Evolutionary conservation across 1,140 invertebrate species (phyloP).

Genomic region (Teleopsis dalmanni): DNA sequence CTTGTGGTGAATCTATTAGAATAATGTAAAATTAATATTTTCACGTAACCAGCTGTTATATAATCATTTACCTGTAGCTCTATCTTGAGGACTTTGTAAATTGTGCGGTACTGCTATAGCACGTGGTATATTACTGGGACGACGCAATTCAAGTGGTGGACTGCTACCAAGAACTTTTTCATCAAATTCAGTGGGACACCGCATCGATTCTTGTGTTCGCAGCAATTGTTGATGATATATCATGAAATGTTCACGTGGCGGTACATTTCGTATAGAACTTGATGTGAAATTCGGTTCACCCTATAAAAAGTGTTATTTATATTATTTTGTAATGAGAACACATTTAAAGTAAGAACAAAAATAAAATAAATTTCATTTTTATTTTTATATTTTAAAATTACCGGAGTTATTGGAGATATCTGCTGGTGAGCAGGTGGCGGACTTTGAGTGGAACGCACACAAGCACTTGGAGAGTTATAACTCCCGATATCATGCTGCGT

Average conservation of each 20-base stretch:
- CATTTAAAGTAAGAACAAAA: slow-evolving; percentile 2
- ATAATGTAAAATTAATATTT: too few relatives aligned
- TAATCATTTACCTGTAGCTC: slow-evolving; percentile 56
- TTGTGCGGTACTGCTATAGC: slow-evolving; percentile 48
- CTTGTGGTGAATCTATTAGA: slow-evolving; percentile 57
- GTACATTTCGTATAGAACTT: slow-evolving; percentile 31
- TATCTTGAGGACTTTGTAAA: slow-evolving; percentile 63
- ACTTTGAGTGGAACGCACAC: slow-evolving; percentile 50
- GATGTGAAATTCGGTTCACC: slow-evolving; percentile 51
- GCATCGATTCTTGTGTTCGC: slow-evolving; percentile 48
- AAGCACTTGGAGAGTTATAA: slow-evolving; percentile 21
- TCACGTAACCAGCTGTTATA: not conserved
- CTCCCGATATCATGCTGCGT: slow-evolving; percentile 48
- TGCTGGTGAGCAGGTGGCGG: slow-evolving; percentile 75
- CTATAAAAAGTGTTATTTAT: slow-evolving; percentile 42
- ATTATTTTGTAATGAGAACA: too few relatives aligned
- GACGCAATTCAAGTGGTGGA: slow-evolving; percentile 63
- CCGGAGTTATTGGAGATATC: slow-evolving; percentile 68
- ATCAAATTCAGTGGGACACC: slow-evolving; percentile 28
- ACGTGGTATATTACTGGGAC: slow-evolving; percentile 46
- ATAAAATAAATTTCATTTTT: not conserved
- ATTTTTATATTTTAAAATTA: slow-evolving; percentile 41
- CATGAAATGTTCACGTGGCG: slow-evolving; percentile 45
- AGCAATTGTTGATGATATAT: slow-evolving; percentile 68
- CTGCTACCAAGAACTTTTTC: slow-evolving; percentile 52